A percentile compares a stretch with the other conserved stretches of the same genome.
These are phyloP conservation scores for Uropsilus gracilis DNA, from an alignment of 2,113 vertebrate species.

Conservation along the genomic window DNA sequence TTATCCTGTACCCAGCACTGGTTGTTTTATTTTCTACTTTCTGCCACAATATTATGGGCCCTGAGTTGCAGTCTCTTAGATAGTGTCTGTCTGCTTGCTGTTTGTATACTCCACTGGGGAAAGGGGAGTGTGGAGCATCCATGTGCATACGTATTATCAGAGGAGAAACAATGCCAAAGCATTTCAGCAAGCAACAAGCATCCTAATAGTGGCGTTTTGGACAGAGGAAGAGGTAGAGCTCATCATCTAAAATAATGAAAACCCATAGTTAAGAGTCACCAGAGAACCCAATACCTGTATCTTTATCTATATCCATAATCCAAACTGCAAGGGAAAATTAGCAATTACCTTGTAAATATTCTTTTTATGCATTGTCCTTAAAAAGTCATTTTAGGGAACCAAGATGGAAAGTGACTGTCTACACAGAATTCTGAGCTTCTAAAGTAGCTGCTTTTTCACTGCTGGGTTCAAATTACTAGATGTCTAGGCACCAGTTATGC, in stretches of 20 bases:
- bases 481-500: not conserved
- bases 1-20: constrained; percentile 66
- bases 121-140: not conserved
- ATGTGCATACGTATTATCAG: not conserved
- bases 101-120: not conserved
- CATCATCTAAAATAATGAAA: not conserved
- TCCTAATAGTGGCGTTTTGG: rapidly evolving
- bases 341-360: not conserved
- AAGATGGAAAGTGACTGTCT: not conserved
- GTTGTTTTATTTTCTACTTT: constrained; percentile 77
- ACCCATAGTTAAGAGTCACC: not conserved
- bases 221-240: not conserved
- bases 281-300: not conserved
- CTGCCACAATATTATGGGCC: constrained; percentile 78
- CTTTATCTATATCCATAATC: too few relatives aligned
- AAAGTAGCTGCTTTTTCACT: not conserved
- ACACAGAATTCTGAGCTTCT: not conserved
- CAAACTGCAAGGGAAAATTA: not conserved
- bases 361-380: not conserved
- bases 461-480: not conserved
- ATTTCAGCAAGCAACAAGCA: not conserved
- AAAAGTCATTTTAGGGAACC: not conserved
- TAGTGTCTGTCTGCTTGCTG: constrained; percentile 44
- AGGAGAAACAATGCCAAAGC: not conserved
- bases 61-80: constrained; percentile 50